phyloP scores from a whole-genome alignment of 1,140 invertebrate genomes.

The Aculops lycopersici region DNA sequence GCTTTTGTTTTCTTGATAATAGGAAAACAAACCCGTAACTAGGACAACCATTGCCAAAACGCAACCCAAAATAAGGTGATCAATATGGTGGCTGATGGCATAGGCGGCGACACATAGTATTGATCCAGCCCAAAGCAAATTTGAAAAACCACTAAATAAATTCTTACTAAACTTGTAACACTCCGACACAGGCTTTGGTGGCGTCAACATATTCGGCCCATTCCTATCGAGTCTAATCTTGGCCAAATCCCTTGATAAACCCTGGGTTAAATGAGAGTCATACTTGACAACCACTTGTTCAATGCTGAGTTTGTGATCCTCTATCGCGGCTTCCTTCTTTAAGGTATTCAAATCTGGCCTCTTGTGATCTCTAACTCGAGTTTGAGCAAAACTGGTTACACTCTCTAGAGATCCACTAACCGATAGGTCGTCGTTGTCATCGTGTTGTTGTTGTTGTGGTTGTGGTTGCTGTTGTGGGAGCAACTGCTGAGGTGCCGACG shows the following conservation, averaged over 20 bases:
- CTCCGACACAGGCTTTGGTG: conserved; percentile 2
- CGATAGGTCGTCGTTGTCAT: too few species aligned
- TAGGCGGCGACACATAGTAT: conserved; percentile 3
- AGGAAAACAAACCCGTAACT: conserved; percentile 15
- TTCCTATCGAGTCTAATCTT: conserved; percentile 1
- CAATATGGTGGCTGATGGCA: background rate
- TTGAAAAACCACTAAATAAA: conserved; percentile 2
- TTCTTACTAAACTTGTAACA: conserved; percentile 2
- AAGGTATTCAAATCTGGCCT: conserved; percentile 53
- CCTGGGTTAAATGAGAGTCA: conserved; percentile 3
- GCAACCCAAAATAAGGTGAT: conserved; percentile 11
- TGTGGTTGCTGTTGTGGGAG: too few species aligned
- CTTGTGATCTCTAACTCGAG: background rate
- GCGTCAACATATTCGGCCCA: conserved; percentile 5
- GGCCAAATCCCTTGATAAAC: conserved; percentile 2
- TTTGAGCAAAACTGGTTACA: background rate
- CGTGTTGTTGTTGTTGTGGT: too few species aligned
- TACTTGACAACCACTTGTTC: conserved; percentile 83
- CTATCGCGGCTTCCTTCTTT: conserved; percentile 88
- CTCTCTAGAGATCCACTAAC: background rate
- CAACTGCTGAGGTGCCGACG: too few species aligned
- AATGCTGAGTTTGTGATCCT: conserved; percentile 80
- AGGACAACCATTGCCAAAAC: conserved; percentile 14
- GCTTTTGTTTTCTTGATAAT: conserved; percentile 16
- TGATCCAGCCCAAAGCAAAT: conserved; percentile 3